Evolutionary conservation across 2,888 invertebrate species (phyloP), one percentile per base, ranked within the genome.

Genomic region (Lordiphosa andalusiaca): DNA sequence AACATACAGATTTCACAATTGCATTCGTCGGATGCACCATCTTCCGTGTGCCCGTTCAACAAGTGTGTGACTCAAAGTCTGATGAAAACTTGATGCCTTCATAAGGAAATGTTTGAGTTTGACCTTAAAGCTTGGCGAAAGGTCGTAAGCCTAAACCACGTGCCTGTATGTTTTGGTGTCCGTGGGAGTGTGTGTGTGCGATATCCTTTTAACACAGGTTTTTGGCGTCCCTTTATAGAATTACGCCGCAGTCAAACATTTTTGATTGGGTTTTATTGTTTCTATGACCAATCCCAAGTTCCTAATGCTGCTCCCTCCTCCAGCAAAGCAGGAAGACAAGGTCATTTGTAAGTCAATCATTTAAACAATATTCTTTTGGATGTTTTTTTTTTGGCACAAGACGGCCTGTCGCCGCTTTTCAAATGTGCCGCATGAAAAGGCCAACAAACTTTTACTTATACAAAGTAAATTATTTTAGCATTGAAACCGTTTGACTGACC

Each of bases 291-390:
- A 41, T 30, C 30, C 30, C 30, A 50, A 33, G 48, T 46, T 42
- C 12, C 38, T 7, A 23, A 41, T 41, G 23, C 25, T 40, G 9
- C 44, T 30, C 2, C 16, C 16, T 16, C 16, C 33, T 44, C 16
- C 44, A 44, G 44, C 6, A 19, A 19, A 19, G 19, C 16, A 33
- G 33, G 16, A 39, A 51, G 2, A 25, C 68, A 85, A 85, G 84
- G 85, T 85, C 80, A 68, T 69, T 78, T 86, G 66, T 66, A 85
- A 84, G 85, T 77, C 86, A 76, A 37, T 37, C 49, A 42, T 57
- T 40, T 74, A 78, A 73, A 82, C 70, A 74, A 65, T 65, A 56
- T 53, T 66, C 38, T n/a, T 35, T 42, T 49, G 7, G 9, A 16
- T 37, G 7, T 48, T 9, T 48, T 25, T 25, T 25, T 23, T 9